Conservation (phyloP, 2,113 vertebrate species). For the Pseudorhombus dupliciocellatus region DNA sequence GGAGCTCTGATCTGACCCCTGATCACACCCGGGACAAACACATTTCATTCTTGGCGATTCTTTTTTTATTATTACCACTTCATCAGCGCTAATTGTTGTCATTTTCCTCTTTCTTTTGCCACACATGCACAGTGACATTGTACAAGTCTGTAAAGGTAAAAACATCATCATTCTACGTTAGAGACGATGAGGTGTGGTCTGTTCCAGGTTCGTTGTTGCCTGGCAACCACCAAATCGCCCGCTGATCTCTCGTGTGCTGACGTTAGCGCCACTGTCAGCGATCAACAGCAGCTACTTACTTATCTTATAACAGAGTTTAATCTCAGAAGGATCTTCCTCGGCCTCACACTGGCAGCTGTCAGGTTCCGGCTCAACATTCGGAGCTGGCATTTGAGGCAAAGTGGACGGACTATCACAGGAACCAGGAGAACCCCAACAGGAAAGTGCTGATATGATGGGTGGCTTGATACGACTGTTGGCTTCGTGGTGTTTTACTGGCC, state of each 20-base stretch:
- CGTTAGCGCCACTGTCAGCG: conserved; percentile 22
- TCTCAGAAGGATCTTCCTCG: conserved; percentile 33
- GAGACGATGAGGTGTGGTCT: too few relatives aligned
- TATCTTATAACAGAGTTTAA: conserved; percentile 22
- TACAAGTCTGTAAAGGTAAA: too few relatives aligned
- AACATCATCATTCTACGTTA: too few relatives aligned
- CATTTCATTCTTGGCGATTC: too few relatives aligned
- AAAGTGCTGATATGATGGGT: background rate
- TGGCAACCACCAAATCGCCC: conserved; percentile 15
- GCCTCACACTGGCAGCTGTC: background rate
- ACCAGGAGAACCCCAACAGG: conserved; percentile 6
- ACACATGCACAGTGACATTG: too few relatives aligned
- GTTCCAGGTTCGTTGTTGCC: too few relatives aligned
- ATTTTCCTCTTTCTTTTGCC: too few relatives aligned
- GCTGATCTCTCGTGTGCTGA: background rate
- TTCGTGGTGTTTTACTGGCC: too few relatives aligned
- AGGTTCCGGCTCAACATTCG: background rate
- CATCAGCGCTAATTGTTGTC: too few relatives aligned
- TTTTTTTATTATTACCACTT: too few relatives aligned
- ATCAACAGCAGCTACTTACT: conserved; percentile 25
- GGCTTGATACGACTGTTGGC: too few relatives aligned
- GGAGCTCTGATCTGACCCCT: background rate
- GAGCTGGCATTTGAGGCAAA: conserved; percentile 16
- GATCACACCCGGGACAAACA: too few relatives aligned
- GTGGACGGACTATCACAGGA: conserved; percentile 1